Percentiles rank a stretch among this genome's conserved stretches.
Conservation (phyloP, 2,888 invertebrate genomes). For the Bedellia somnulentella region DNA sequence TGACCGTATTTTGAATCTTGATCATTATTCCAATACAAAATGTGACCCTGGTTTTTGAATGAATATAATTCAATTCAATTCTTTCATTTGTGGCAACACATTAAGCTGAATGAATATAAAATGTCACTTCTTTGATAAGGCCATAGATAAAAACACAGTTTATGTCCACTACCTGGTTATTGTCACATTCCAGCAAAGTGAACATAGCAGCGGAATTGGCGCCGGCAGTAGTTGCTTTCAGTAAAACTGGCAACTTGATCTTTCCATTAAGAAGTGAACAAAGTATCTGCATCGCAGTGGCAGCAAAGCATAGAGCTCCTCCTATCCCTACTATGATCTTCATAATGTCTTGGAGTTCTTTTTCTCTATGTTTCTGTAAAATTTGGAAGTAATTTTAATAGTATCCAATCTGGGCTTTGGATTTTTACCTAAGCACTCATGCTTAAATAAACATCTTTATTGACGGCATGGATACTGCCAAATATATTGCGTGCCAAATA, state of each 20-base stretch:
- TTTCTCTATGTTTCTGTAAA: constrained; percentile 37
- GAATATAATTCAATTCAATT: no score
- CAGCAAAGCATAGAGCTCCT: constrained; percentile 39
- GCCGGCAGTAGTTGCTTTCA: constrained; percentile 38
- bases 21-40: no score
- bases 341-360: constrained; percentile 36
- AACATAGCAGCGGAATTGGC: constrained; percentile 40
- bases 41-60: no score
- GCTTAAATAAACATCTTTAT: no score
- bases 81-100: no score
- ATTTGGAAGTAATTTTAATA: neutral
- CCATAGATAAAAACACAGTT: constrained; percentile 18
- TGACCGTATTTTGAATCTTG: no score
- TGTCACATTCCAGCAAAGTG: constrained; percentile 38
- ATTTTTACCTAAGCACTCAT: no score
- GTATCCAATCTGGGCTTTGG: no score
- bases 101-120: neutral
- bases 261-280: constrained; percentile 26
- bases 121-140: neutral
- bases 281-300: constrained; percentile 34
- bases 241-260: constrained; percentile 25
- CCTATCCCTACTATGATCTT: constrained; percentile 39
- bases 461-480: no score
- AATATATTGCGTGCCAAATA: no score
- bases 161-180: constrained; percentile 24